Evolutionary conservation across 2,113 vertebrate species (phyloP), one percentile per base, ranked within the genome.

Genomic region (Bos javanicus): DNA sequence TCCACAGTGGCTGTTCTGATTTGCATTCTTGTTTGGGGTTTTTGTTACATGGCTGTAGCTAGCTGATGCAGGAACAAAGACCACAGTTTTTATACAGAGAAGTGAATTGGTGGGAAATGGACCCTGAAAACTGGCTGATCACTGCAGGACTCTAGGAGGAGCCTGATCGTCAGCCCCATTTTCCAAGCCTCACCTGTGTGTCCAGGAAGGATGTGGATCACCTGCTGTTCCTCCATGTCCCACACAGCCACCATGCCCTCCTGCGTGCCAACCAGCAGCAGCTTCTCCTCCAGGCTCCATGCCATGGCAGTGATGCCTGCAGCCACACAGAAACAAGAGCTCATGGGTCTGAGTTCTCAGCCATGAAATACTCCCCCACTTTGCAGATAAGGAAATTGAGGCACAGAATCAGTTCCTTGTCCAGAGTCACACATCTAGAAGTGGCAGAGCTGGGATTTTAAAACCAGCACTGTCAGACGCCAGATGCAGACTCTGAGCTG

Each of bases 191-290:
- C 92, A 99, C 99, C 98, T 14, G 98, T 98, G 98, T 99, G 99
- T 60, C 99, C 99, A 11, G 87, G 95, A 52, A 99, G 97, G 6
- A 98, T 7, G 3, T 99, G 98, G 17, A 98, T 84, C 56, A 99
- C 98, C 62, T 99, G 98, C 14, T 90, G n/a, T 11, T 98, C 98
- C 4, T 97, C 95, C 56, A 98, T 97, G 36, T 99, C 98, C 99
- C 99, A 99, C 67, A 98, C 98, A 5, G 97, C 97, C 81, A 99
- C 36, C 14, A 91, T 87, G 2, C 99, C 99, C 0, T 99, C 98
- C 52, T 98, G 98, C 64, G 99, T 99, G 28, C 99, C 99, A 1
- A 98, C 99, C 25, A 99, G 97, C 95, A 99, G 98, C 92, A 99
- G 93, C 54, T 13, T 74, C 76, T 97, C 97, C 25, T 98, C 98